A percentile compares a stretch with the other conserved stretches of the same genome.
Evolutionary conservation across 2,113 vertebrate species (phyloP).

Genomic region (Melanerpes aurifrons): DNA sequence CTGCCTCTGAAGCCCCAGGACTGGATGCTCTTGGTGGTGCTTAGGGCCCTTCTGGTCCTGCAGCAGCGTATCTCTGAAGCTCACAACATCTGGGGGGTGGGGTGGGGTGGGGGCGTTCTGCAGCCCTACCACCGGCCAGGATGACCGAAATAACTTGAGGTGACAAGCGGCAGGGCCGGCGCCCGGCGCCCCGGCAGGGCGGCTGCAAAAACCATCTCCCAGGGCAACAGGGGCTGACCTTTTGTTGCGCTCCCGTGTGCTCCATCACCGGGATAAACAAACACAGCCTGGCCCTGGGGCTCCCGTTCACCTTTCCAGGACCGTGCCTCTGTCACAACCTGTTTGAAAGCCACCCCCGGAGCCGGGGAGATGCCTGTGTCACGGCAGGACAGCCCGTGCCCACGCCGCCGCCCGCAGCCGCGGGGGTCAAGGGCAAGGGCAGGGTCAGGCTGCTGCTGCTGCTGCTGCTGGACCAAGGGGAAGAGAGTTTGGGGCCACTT

Average conservation of each 20-base stretch:
- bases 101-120: background rate
- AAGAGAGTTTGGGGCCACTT: background rate
- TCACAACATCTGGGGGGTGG: background rate
- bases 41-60: background rate
- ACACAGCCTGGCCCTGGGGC: conserved; percentile 58
- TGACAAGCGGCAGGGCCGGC: background rate
- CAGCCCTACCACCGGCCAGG: background rate
- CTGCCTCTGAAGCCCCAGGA: background rate
- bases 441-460: too few species aligned
- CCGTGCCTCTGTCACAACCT: conserved; percentile 58
- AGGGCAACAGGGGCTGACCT: conserved; percentile 70
- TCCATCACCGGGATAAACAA: conserved; percentile 63
- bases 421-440: too few species aligned
- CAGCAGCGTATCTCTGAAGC: background rate
- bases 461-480: background rate
- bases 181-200: background rate
- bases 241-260: conserved; percentile 53
- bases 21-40: background rate
- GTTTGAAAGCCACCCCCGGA: conserved; percentile 1
- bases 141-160: conserved; percentile 27
- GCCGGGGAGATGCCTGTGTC: too few species aligned
- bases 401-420: too few species aligned
- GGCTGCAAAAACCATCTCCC: conserved; percentile 68
- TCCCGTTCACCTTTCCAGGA: conserved; percentile 63
- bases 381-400: too few species aligned